Base-by-base conservation (phyloP, 2,888 invertebrate species). In the Miltochrista miniata region DNA sequence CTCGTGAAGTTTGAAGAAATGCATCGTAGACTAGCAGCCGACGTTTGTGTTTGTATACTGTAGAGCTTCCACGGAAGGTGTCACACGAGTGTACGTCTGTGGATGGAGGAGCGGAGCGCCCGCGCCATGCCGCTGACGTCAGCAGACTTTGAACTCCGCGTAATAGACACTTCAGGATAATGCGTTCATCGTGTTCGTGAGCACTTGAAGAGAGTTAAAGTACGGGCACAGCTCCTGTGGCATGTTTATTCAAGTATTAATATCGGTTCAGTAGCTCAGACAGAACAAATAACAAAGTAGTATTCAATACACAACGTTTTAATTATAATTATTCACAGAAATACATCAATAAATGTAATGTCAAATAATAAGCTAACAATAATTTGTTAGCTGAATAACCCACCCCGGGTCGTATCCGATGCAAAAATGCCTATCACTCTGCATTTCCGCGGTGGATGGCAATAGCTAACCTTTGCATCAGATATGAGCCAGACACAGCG, bases 1-100 rank as follows among this genome's bases (percentile, higher is more conserved):
- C 36, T 54, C 54, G 48, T 45, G 49, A 11, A 50, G 53, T 51
- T 54, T 55, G 55, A 52, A 48, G 52, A 49, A 40, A 45, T 29
- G 13, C 39, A 15, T 38, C 30, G 45, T 37, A 40, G 35, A n/a
- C 37, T 10, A 33, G 38, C 31, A 38, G 38, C 12, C 36, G 35
- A 29, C 31, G 18, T 33, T 33, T 33, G 31, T 52, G n/a, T 60
- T 56, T 56, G 55, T 51, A n/a, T n/a, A n/a, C n/a, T n/a, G 36
- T 47, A 29, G 53, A 50, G 45, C 41, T 51, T 24, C 33, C 36
- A 48, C 45, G 15, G 41, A 45, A 47, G 56, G 57, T 43, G 59
- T 49, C 52, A 56, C 39, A 35, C 39, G 30, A 38, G 30, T 40
- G 43, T 15, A 10, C 12, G 35, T 39, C 45, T n/a, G n/a, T n/a